A percentile compares a stretch with the other conserved stretches of the same genome.
phyloP scores from a whole-genome alignment of 2,888 invertebrate species.

The Cheilosia vulpina region DNA sequence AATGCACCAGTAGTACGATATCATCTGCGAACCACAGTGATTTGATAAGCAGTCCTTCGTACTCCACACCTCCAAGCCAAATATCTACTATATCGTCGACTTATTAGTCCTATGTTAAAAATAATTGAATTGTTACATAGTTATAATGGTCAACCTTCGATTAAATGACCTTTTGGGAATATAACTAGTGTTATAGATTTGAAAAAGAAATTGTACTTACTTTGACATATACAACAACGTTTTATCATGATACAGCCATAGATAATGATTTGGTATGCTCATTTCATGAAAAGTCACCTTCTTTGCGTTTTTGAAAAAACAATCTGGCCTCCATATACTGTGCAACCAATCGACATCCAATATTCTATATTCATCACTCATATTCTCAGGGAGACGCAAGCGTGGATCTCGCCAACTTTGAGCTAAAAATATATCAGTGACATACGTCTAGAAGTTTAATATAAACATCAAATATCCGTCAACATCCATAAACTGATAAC shows the following conservation, averaged over 20 bases:
- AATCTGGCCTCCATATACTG: slow-evolving; percentile 96
- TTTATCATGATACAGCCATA: slow-evolving; percentile 96
- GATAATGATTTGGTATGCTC: slow-evolving; percentile 96
- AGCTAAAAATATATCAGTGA: slow-evolving; percentile 95
- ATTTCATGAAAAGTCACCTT: slow-evolving; percentile 97
- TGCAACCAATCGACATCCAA: slow-evolving; percentile 95
- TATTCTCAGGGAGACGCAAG: slow-evolving; percentile 94
- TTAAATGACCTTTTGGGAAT: too few relatives aligned
- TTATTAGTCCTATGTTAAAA: too few relatives aligned
- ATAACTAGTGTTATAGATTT: not conserved
- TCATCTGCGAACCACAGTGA: too few relatives aligned
- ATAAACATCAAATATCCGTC: slow-evolving; percentile 1
- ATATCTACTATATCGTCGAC: too few relatives aligned
- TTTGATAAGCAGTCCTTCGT: too few relatives aligned
- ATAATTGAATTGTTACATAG: too few relatives aligned
- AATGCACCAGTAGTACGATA: too few relatives aligned
- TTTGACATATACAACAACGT: slow-evolving; percentile 96
- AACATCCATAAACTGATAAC: not conserved
- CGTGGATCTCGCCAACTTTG: slow-evolving; percentile 97
- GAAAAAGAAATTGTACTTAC: slow-evolving; percentile 84
- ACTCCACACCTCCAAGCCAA: too few relatives aligned
- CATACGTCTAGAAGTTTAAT: slow-evolving; percentile 89
- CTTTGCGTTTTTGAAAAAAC: slow-evolving; percentile 97
- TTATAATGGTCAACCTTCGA: too few relatives aligned
- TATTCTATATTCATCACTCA: slow-evolving; percentile 96